A percentile compares a stretch with the other conserved stretches of the same genome.
These are phyloP conservation scores for Mongoloraphidia duomilia DNA, from an alignment of 2,888 invertebrate genomes.

Conservation along the genomic window DNA sequence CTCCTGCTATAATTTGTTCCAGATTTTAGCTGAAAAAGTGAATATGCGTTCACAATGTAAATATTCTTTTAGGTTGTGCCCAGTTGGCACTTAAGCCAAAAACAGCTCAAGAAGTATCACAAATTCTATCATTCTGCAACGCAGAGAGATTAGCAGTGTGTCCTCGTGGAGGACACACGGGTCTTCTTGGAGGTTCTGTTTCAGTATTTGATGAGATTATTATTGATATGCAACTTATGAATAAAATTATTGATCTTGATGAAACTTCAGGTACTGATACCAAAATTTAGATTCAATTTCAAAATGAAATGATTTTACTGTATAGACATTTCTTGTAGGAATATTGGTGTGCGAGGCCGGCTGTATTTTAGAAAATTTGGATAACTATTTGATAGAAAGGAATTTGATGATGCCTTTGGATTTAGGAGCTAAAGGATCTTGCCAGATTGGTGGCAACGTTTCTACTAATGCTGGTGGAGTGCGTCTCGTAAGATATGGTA, in stretches of 20 bases:
- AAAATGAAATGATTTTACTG: no score
- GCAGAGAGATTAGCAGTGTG: slow-evolving; percentile 71
- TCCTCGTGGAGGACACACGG: slow-evolving; percentile 89
- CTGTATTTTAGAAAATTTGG: slow-evolving; percentile 75
- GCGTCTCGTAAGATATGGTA: slow-evolving; percentile 81
- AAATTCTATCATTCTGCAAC: slow-evolving; percentile 74
- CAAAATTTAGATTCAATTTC: neutral
- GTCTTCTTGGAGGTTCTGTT: slow-evolving; percentile 85
- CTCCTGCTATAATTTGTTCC: no score
- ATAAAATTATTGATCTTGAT: slow-evolving; percentile 69
- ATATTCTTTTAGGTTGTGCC: slow-evolving; percentile 50
- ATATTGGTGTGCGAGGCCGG: slow-evolving; percentile 76
- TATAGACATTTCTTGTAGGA: slow-evolving; percentile 34
- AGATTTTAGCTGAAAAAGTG: no score
- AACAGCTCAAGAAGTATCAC: slow-evolving; percentile 71
- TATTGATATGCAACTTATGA: slow-evolving; percentile 69
- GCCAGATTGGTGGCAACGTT: slow-evolving; percentile 89
- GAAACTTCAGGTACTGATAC: slow-evolving; percentile 52
- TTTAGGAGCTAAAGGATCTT: slow-evolving; percentile 89
- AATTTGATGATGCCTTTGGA: slow-evolving; percentile 88
- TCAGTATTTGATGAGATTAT: slow-evolving; percentile 96
- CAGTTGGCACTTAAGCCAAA: slow-evolving; percentile 73
- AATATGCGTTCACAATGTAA: no score
- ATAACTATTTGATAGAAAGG: slow-evolving; percentile 51
- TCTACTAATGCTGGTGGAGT: slow-evolving; percentile 94